Base-by-base conservation (phyloP, 2,113 vertebrate genomes). In the Mustela lutreola region DNA sequence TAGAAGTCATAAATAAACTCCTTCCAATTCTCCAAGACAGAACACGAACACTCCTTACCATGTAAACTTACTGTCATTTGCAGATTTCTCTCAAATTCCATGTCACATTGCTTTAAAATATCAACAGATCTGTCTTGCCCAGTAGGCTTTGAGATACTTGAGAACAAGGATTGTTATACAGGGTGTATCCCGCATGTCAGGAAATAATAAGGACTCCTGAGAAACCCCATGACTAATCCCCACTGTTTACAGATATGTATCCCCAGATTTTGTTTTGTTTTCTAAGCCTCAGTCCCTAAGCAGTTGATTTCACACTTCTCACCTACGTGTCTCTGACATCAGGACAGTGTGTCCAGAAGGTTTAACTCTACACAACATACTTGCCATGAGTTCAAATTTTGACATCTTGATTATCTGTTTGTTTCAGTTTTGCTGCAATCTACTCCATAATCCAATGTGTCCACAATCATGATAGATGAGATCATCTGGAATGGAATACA, bases 281-380 rank as follows among this genome's bases (percentile, higher is more conserved):
- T 53, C 82, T 91, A 91, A 93, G 10, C 21, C n/a, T 73, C 60
- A 0, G 42, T 95, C 16, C 12, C 36, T 81, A 89, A 81, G 45
- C 14, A 89, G 21, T 50, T 93, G 31, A 65, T 71, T 93, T 85
- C 36, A 84, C n/a, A 76, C 16, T 91, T 96, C 42, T 76, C 14
- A 70, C 19, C 42, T 42, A 5, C 0, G 21, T 9, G 15, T 88
- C 9, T 91, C 58, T 79, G 62, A 79, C 39, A 86, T 63, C n/a
- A 73, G 9, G 79, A 33, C 7, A 53, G 0, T 87, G n/a, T 53
- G 31, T 63, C 48, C 19, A 62, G 1, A 42, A 16, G 33, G 39
- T 33, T 16, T 42, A 65, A 48, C 11, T 65, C 33, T 63, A 45
- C 3, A 19, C 65, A 86, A 28, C 18, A 2, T 76, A 56, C 45